Evolutionary conservation across 2,888 invertebrate genomes (phyloP).

Genomic region (Chaetoderma sp.): DNA sequence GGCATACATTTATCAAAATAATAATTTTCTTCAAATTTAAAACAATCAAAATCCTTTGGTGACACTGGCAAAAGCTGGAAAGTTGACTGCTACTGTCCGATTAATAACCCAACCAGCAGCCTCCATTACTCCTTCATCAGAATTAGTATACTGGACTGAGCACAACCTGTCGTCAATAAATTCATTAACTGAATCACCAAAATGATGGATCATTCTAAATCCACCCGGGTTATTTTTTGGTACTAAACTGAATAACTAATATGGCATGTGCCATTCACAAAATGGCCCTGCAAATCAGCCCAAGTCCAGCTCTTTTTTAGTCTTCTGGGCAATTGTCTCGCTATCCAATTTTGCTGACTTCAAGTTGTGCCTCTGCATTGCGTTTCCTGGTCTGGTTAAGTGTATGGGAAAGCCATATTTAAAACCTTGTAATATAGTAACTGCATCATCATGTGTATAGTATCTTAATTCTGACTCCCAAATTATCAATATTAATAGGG

Average conservation of each 20-base stretch:
- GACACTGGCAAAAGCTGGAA: conserved; percentile 27
- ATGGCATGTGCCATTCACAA: neutral
- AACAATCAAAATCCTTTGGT: conserved; percentile 28
- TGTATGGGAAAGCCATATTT: conserved; percentile 24
- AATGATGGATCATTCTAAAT: conserved; percentile 30
- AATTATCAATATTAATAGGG: too few species aligned
- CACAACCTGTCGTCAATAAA: conserved; percentile 21
- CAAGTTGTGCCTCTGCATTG: conserved; percentile 17
- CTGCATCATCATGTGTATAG: too few species aligned
- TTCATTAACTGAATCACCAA: conserved; percentile 24
- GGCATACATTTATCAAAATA: conserved; percentile 21
- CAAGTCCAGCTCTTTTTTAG: conserved; percentile 19
- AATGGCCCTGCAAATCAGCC: conserved; percentile 33
- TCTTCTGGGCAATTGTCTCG: conserved; percentile 14
- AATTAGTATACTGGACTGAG: conserved; percentile 26
- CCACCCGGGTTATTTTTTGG: conserved; percentile 23
- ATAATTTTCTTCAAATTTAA: conserved; percentile 18
- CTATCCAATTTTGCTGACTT: conserved; percentile 11
- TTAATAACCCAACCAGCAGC: neutral
- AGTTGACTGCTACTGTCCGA: conserved; percentile 21
- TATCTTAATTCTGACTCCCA: too few species aligned
- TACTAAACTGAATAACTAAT: conserved; percentile 25
- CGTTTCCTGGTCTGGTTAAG: conserved; percentile 11
- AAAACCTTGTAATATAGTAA: too few species aligned
- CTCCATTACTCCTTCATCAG: conserved; percentile 25